Evolutionary conservation across 2,797 vertebrate genomes (phyloP).

Genomic region (Anolis apletophallus): DNA sequence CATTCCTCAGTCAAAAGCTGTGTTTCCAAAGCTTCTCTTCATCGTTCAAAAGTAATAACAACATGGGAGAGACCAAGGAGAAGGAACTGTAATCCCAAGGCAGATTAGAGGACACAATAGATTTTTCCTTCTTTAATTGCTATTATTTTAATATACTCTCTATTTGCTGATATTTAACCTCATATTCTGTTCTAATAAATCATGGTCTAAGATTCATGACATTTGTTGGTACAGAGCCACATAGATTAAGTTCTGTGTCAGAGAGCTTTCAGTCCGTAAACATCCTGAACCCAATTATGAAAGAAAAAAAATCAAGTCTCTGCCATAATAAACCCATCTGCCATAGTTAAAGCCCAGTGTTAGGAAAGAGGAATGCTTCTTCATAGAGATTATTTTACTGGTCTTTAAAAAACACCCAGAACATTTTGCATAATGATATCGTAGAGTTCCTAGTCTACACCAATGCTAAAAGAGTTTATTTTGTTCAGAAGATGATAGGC

Average conservation of each 20-base stretch:
- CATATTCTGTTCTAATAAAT: conserved; percentile 43
- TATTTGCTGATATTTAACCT: conserved; percentile 30
- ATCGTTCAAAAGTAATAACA: conserved; percentile 41
- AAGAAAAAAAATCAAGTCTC: neutral
- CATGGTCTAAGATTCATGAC: neutral
- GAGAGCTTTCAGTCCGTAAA: conserved; percentile 19
- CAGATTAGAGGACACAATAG: conserved; percentile 23
- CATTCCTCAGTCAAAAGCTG: conserved; percentile 24
- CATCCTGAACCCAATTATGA: conserved; percentile 29
- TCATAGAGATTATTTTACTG: conserved; percentile 10
- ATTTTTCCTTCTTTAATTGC: conserved; percentile 12
- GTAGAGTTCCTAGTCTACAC: conserved; percentile 13
- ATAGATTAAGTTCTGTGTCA: too few species aligned
- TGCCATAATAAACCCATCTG: neutral
- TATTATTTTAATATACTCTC: neutral
- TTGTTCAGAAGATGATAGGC: conserved; percentile 24
- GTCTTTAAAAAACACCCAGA: conserved; percentile 12
- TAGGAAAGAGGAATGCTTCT: neutral
- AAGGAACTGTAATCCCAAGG: conserved; percentile 16
- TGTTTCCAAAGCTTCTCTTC: conserved; percentile 45
- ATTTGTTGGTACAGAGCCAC: conserved; percentile 25
- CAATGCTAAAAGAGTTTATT: conserved; percentile 1
- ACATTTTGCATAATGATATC: conserved; percentile 31
- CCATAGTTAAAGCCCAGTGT: neutral
- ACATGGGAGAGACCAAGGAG: neutral